A percentile compares a stretch with the other conserved stretches of the same genome.
Evolutionary conservation across 2,113 vertebrate species (phyloP).

Genomic region (Syrrhaptes paradoxus): DNA sequence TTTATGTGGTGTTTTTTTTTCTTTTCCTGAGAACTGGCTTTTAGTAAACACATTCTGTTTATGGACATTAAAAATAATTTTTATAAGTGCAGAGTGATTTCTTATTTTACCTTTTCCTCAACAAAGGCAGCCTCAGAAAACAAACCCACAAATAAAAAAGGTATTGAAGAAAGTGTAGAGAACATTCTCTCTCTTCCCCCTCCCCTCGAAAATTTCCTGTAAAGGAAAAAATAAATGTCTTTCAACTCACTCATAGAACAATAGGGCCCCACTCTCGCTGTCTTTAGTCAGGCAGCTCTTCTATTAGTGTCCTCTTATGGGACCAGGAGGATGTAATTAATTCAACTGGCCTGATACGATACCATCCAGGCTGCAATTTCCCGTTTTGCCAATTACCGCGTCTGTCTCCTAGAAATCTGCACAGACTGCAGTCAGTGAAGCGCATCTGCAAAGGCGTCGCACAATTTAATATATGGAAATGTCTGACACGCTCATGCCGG

Average conservation of each 20-base stretch:
- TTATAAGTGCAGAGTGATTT: background rate
- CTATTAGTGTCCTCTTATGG: background rate
- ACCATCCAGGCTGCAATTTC: background rate
- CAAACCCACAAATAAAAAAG: background rate
- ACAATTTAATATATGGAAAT: accelerated
- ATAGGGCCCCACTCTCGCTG: background rate
- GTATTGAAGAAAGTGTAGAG: background rate
- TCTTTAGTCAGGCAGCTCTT: background rate
- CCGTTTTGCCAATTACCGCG: background rate
- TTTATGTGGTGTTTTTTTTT: background rate
- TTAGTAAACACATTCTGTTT: background rate
- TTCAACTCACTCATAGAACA: background rate
- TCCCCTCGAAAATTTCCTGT: background rate
- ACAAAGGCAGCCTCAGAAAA: background rate
- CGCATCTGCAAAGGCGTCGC: background rate
- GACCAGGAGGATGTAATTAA: background rate
- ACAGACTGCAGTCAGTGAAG: background rate
- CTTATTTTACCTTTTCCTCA: background rate
- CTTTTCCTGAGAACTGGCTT: background rate
- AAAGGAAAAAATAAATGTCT: background rate
- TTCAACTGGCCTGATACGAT: background rate
- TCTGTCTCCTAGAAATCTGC: background rate
- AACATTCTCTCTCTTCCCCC: background rate
- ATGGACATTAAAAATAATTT: background rate
- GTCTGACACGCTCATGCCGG: background rate